Evolutionary conservation across 2,797 vertebrate species (phyloP), one percentile per base, ranked within the genome.

Genomic region (Iguana delicatissima): DNA sequence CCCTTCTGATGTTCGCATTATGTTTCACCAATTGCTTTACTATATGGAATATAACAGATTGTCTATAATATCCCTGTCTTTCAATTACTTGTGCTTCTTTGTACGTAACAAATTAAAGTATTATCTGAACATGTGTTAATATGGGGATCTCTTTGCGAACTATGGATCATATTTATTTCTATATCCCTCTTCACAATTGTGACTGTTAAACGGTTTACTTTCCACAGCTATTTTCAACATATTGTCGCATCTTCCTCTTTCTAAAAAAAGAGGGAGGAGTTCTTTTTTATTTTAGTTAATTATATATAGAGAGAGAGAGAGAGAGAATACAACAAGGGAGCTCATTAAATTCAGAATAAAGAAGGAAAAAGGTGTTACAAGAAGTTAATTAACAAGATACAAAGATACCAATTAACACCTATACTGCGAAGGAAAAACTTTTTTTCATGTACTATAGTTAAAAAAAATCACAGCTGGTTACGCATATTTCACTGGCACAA

Each of bases 391-490:
- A 98, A 97, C 97, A 97, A 97, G 97, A 97, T 97, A 97, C 95
- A 97, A 97, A 97, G 97, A 97, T 95, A 97, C 97, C 97, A 98
- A 98, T 98, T 98, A 98, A 98, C 98, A 98, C 98, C 93, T 97
- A 96, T 92, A 95, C 93, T 95, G 96, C 80, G 95, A 93, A 84
- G 94, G 6, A 6, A 91, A 92, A 95, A 91, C 82, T 89, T 92
- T 35, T 96, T 96, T 96, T 95, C 84, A 92, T 94, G 80, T 80
- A 86, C 72, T 85, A 88, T 92, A 92, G 89, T 94, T 59, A 55
- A 93, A 96, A 95, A 72, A 97, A 97, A 93, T 96, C 96, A 94
- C 96, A 97, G 96, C 96, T 97, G 97, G 95, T 96, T 96, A 94
- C 92, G 96, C 94, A 95, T 96, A 95, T 92, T 95, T 96, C 95